These are phyloP conservation scores for Embiotoca jacksoni DNA, from an alignment of 2,113 vertebrate species.

Conservation along the genomic window DNA sequence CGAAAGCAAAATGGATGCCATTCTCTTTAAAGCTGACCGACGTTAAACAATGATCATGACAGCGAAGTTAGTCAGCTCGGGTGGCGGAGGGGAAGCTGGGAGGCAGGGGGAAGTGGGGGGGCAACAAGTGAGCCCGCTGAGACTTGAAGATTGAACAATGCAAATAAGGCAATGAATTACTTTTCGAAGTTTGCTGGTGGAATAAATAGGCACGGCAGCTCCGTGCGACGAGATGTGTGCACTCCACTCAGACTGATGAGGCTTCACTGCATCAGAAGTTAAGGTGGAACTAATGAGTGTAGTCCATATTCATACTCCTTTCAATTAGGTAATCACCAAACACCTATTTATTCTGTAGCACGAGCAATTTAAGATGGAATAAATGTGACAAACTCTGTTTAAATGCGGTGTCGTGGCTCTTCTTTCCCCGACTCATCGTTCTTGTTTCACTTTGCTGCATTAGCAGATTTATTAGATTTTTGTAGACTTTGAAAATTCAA, in stretches of 20 bases:
- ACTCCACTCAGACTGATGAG: constrained; percentile 54
- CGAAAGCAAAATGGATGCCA: constrained; percentile 39
- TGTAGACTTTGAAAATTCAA: not conserved
- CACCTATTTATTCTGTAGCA: constrained; percentile 31
- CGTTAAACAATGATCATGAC: constrained; percentile 56
- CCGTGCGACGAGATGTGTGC: constrained; percentile 23
- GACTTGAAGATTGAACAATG: constrained; percentile 52
- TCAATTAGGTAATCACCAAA: constrained; percentile 23
- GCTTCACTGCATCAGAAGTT: constrained; percentile 44
- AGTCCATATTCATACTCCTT: constrained; percentile 37
- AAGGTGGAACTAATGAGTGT: constrained; percentile 49
- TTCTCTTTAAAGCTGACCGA: constrained; percentile 27
- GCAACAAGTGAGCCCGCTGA: constrained; percentile 30
- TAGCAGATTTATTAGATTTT: not conserved
- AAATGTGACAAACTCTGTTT: not conserved
- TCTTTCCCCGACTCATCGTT: constrained; percentile 4
- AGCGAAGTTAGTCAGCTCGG: constrained; percentile 33
- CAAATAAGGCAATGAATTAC: constrained; percentile 60
- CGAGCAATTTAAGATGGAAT: constrained; percentile 2
- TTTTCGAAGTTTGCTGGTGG: constrained; percentile 42
- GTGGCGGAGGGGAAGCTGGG: constrained; percentile 14
- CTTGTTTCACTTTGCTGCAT: constrained; percentile 35
- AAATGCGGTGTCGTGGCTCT: constrained; percentile 5
- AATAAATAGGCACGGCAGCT: constrained; percentile 49
- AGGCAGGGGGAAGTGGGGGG: not conserved